phyloP scores from a whole-genome alignment of 2,113 vertebrate species.

The Scolopax mira region DNA sequence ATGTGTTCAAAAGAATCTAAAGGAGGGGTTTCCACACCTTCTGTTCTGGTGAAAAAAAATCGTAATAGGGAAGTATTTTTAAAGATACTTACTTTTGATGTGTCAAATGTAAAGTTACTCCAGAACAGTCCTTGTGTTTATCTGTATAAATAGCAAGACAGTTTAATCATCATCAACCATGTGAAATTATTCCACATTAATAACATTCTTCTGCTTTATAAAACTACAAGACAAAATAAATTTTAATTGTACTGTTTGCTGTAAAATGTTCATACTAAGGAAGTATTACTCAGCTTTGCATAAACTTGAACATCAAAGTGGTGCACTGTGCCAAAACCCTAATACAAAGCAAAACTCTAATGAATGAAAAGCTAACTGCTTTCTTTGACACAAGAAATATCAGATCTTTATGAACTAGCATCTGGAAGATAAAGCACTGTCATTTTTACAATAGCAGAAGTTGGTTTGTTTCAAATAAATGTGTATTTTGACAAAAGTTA shows the following conservation, averaged over 20 bases:
- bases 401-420: neutral
- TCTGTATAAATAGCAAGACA: conserved; percentile 75
- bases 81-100: conserved; percentile 83
- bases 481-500: neutral
- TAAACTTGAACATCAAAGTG: neutral
- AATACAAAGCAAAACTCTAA: neutral
- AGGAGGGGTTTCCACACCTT: neutral
- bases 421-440: neutral
- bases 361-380: neutral
- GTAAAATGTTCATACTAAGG: neutral
- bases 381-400: neutral
- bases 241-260: neutral
- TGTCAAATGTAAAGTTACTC: conserved; percentile 90
- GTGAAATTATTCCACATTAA: neutral
- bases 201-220: neutral
- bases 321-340: neutral
- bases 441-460: neutral
- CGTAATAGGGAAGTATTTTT: rapidly evolving
- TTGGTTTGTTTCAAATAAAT: neutral
- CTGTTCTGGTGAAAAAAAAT: neutral
- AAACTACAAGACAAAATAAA: neutral
- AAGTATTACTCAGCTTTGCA: neutral
- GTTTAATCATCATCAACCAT: neutral
- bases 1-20: neutral
- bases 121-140: conserved; percentile 94